Evolutionary conservation across 1,140 invertebrate genomes (phyloP), one percentile per base, ranked within the genome.

Genomic region (Carposina sasakii): DNA sequence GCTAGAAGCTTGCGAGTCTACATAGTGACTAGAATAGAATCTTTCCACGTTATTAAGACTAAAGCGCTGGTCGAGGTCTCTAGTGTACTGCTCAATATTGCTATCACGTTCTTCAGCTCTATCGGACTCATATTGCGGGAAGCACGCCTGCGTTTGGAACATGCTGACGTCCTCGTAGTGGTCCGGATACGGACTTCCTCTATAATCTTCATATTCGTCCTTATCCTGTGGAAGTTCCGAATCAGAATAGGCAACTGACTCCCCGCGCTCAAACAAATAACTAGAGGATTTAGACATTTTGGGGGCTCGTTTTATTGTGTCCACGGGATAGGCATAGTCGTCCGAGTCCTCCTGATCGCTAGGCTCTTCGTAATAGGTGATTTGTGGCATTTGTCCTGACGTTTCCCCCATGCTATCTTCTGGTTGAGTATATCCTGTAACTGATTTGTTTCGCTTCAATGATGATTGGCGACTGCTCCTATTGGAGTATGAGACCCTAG

Each of bases 221-320:
- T 83, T 81, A 37, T 78, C 77, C 10, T 67, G 79, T 10, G 81
- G 71, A 34, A 83, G 57, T 26, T 86, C 85, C 3, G 81, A 70
- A 48, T 85, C 85, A 0, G 81, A 81, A 52, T 81, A 85, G 26
- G 74, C 71, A 0, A 85, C 69, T 2, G 83, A 78, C 50, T 85
- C 78, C 3, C 75, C 67, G 3, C 83, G 81, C 39, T 81, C 72
- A 41, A 85, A 85, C 41, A 81, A 50, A 36, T 78, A 82, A 39
- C 78, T 85, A 19, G 60, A 68, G 0, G 74, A 76, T 64, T 83
- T 85, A 0, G 74, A 53, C 55, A 76, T 65, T 59, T 79, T 85
- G 9, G 85, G 85, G 39, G 85, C 79, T 48, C 83, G 68, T 72
- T 85, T 86, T 39, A 86, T 86, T 24, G 85, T 86, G 42, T 85